Percentiles rank a stretch among this genome's conserved stretches.
Evolutionary conservation across 1,140 invertebrate genomes (phyloP).

Genomic region (Pomacea maculata): DNA sequence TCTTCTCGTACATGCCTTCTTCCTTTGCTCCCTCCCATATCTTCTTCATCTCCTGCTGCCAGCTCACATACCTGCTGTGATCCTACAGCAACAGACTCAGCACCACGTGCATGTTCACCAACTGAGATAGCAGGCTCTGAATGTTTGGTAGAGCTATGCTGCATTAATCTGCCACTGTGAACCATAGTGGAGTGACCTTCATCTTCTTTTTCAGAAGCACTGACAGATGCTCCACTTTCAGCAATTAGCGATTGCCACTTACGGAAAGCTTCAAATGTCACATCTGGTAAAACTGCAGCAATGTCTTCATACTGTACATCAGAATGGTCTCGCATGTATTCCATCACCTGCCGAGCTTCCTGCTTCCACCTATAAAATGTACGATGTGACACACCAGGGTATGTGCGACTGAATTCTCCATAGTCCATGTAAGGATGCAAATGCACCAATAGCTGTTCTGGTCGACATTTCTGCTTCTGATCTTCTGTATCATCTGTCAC

Average conservation of each 20-base stretch:
- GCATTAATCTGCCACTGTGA: background rate
- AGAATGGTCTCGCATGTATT: slow-evolving; percentile 27
- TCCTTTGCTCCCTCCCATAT: background rate
- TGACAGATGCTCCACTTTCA: background rate
- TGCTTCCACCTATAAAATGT: slow-evolving; percentile 36
- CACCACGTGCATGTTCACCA: no score
- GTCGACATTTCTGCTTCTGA: slow-evolving; percentile 1
- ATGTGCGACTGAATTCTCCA: slow-evolving; percentile 25
- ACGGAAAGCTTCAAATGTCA: slow-evolving; percentile 18
- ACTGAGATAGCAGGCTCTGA: no score
- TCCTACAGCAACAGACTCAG: no score
- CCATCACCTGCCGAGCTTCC: slow-evolving; percentile 34
- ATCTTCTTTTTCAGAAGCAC: background rate
- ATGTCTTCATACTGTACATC: slow-evolving; percentile 28
- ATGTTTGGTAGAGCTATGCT: no score
- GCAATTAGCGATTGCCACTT: slow-evolving; percentile 23
- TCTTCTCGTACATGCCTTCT: slow-evolving; percentile 22
- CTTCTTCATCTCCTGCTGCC: slow-evolving; percentile 4
- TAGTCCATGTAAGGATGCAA: slow-evolving; percentile 38
- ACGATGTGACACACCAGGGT: slow-evolving; percentile 24
- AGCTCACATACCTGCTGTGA: background rate
- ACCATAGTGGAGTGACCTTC: background rate
- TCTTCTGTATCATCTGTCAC: no score
- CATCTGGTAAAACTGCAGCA: slow-evolving; percentile 16
- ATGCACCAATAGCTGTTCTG: slow-evolving; percentile 30